phyloP scores from a whole-genome alignment of 1,140 invertebrate species.

The Meloidogyne exigua region DNA sequence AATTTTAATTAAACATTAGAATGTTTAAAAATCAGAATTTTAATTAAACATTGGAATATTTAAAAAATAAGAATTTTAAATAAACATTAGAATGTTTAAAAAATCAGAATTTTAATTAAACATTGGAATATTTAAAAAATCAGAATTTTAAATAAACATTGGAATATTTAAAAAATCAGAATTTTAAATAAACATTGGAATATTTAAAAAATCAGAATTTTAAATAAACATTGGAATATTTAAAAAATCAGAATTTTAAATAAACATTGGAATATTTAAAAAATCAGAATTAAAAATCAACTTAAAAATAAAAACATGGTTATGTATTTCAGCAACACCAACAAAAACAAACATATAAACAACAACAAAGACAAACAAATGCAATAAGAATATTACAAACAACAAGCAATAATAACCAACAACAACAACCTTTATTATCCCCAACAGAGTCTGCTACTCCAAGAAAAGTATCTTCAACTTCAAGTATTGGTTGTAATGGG shows the following conservation, averaged over 20 bases:
- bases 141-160: neutral
- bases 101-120: neutral
- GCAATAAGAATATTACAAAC: neutral
- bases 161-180: neutral
- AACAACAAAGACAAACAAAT: slow-evolving; percentile 1
- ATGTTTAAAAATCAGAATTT: neutral
- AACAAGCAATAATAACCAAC: neutral
- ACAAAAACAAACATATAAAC: slow-evolving; percentile 4
- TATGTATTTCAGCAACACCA: neutral
- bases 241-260: neutral
- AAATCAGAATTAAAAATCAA: neutral
- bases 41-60: neutral
- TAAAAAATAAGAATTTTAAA: neutral
- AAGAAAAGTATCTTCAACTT: neutral
- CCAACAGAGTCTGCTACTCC: neutral
- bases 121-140: neutral
- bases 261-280: neutral
- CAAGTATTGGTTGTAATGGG: neutral
- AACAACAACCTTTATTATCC: neutral
- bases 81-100: too few relatives aligned
- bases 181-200: neutral
- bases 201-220: neutral
- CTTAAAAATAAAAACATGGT: neutral
- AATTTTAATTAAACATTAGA: too few relatives aligned
- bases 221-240: too few relatives aligned